Conservation (phyloP, 2,113 vertebrate species). For the Probosciger aterrimus region DNA sequence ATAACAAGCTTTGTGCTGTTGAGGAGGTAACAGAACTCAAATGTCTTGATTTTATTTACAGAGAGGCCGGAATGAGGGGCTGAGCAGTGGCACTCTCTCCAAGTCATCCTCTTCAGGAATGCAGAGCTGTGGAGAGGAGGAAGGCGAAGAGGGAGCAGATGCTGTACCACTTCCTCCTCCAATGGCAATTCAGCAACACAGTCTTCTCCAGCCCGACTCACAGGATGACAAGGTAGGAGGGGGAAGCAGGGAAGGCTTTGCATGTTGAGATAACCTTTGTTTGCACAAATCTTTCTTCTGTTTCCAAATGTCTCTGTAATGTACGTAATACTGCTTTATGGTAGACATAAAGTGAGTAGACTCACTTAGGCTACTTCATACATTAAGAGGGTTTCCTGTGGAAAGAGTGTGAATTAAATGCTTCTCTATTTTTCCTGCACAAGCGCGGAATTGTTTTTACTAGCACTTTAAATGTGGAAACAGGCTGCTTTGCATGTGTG, state of each 20-base stretch:
- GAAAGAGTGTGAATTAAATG: not conserved
- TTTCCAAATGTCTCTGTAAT: not conserved
- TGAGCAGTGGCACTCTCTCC: constrained; percentile 95
- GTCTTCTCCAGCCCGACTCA: constrained; percentile 92
- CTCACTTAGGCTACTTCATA: not conserved
- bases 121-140: constrained; percentile 99
- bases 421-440: not conserved
- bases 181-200: constrained; percentile 99
- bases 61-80: constrained; percentile 93
- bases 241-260: not conserved
- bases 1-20: not conserved
- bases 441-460: not conserved
- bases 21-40: not conserved
- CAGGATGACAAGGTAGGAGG: constrained; percentile 96
- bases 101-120: constrained; percentile 98
- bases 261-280: not conserved
- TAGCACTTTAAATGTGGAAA: not conserved
- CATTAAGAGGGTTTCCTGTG: not conserved
- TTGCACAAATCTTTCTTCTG: not conserved
- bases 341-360: not conserved
- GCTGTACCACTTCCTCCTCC: constrained; percentile 93
- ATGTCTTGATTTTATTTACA: constrained; percentile 59
- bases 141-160: constrained; percentile 93
- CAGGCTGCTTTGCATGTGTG: not conserved
- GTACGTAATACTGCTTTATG: not conserved